These are phyloP conservation scores for Chaetodon auriga DNA, from an alignment of 2,113 vertebrate species.

Conservation along the genomic window DNA sequence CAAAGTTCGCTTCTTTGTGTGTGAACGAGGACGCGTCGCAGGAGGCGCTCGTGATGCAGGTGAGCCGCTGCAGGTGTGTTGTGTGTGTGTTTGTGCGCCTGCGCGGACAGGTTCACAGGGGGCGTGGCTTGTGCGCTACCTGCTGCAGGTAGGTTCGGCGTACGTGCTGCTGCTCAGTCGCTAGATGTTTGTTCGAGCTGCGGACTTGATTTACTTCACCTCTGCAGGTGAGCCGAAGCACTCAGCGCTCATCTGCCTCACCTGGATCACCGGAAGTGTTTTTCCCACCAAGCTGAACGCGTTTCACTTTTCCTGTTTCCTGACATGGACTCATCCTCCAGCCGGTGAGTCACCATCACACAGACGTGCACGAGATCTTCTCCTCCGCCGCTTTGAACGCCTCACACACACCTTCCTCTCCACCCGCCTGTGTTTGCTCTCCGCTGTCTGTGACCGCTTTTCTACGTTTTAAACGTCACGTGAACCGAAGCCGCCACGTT, in stretches of 20 bases:
- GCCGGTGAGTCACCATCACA: constrained; percentile 38
- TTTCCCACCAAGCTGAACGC: background rate
- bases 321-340: constrained; percentile 1
- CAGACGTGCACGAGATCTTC: too few species aligned
- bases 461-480: background rate
- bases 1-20: background rate
- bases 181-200: background rate
- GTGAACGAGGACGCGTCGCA: background rate
- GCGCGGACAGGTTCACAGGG: background rate
- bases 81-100: background rate
- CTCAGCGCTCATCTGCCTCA: background rate
- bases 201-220: background rate
- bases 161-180: constrained; percentile 30
- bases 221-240: background rate
- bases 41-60: background rate
- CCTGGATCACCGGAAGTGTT: constrained; percentile 8
- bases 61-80: constrained; percentile 32
- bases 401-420: too few species aligned
- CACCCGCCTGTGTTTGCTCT: too few species aligned
- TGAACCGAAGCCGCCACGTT: background rate
- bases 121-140: constrained; percentile 73
- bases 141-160: constrained; percentile 67
- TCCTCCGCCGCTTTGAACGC: too few species aligned
- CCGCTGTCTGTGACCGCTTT: too few species aligned
- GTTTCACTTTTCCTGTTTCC: background rate